phyloP scores from a whole-genome alignment of 2,888 invertebrate species.

The Parnassius orleans region DNA sequence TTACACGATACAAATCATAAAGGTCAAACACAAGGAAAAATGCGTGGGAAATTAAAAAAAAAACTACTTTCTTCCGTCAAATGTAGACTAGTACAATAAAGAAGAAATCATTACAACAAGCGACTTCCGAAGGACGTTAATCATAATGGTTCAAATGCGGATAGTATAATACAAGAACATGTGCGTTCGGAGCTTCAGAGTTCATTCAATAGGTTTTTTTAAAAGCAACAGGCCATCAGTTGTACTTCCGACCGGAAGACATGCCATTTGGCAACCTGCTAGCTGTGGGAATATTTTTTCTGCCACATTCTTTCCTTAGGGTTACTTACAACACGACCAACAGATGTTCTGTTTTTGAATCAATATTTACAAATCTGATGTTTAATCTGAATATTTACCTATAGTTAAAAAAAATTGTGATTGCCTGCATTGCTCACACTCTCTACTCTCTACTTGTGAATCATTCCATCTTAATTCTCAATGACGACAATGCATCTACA shows the following conservation, averaged over 20 bases:
- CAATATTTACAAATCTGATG: not conserved
- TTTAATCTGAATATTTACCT: not conserved
- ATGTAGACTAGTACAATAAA: slow-evolving; percentile 53
- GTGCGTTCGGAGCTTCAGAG: slow-evolving; percentile 58
- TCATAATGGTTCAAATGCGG: slow-evolving; percentile 47
- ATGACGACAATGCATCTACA: no score
- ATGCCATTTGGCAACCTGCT: slow-evolving; percentile 74
- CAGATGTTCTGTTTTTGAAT: slow-evolving; percentile 27
- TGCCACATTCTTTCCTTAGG: slow-evolving; percentile 48
- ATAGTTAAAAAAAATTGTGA: not conserved
- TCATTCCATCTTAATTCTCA: no score
- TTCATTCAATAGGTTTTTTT: slow-evolving; percentile 58
- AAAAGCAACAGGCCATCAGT: slow-evolving; percentile 64
- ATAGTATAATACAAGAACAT: slow-evolving; percentile 50
- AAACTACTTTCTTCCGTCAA: slow-evolving; percentile 48
- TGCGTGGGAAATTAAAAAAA: slow-evolving; percentile 64
- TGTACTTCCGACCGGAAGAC: slow-evolving; percentile 78
- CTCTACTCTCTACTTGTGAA: no score
- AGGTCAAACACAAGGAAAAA: slow-evolving; percentile 34
- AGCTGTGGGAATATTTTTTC: slow-evolving; percentile 72
- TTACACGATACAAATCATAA: slow-evolving; percentile 37
- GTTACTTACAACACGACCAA: slow-evolving; percentile 43
- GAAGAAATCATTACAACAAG: slow-evolving; percentile 52
- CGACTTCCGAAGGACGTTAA: slow-evolving; percentile 61
- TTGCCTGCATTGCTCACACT: no score